Base-by-base conservation (phyloP, 2,113 vertebrate genomes). In the Forbesichthys papilliferus region DNA sequence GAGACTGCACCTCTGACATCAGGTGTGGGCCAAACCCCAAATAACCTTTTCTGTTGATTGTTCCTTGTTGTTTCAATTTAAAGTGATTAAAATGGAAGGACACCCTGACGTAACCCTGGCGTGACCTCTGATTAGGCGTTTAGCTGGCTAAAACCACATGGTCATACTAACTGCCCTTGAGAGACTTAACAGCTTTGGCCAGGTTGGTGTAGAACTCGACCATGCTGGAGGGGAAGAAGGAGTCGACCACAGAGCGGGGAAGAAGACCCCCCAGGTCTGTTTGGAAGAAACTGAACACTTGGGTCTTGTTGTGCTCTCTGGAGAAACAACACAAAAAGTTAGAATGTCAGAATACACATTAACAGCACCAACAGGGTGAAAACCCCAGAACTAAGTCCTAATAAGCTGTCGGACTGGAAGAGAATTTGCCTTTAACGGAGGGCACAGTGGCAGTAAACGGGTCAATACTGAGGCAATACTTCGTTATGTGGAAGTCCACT, bases 151-250 rank as follows among this genome's bases (percentile, higher is more conserved):
- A 42, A 42, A 5, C 3, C 4, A 42, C 36, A 42, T 27, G 27
- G 7, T 42, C 46, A 12, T 36, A 70, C 87, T 83, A 87, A 73
- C 86, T 68, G 75, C 89, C 83, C 64, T 92, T 92, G 61, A 95
- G 83, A 9, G 90, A 77, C 81, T 91, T 94, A 48, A 95, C 88
- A 0, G 93, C 93, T 77, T 94, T 95, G 77, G 82, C 69, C 61
- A 99, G 88, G 89, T 96, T 98, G 81, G 78, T 88, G 67, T 96
- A 98, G 87, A 99, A 98, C 18, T 89, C 91, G 0, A 86, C 73
- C 95, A 98, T 98, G 84, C 92, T 99, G 57, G 92, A 91, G 1
- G 97, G 96, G 73, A 99, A 97, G 92, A 99, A 98, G 3, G 97
- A 94, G 71, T 98, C 96, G 9, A 99, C 96, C 48, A 98, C 93